Base-by-base conservation (phyloP, 2,888 invertebrate species). In the Malacosoma neustria region DNA sequence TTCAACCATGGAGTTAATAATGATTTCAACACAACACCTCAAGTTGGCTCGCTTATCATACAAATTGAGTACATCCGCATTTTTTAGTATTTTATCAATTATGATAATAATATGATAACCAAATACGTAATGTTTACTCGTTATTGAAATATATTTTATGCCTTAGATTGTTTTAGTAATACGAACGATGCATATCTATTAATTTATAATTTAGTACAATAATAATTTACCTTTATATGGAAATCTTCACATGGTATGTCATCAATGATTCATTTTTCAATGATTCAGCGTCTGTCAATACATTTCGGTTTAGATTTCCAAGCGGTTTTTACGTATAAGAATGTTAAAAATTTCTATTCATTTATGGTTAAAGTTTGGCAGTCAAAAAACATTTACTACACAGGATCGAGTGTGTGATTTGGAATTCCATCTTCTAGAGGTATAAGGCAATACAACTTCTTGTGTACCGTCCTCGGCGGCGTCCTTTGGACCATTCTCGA, bases 361-460 rank as follows among this genome's bases (percentile, higher is more conserved):
- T 39, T 33, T 47, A 42, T 47, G 35, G 36, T 13, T 33, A 31
- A 38, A 30, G 60, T 65, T 61, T 51, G 39, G 49, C 49, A 48
- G 48, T 53, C 45, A 63, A 65, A 71, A 70, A 65, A 58, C 54
- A 44, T 54, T 59, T 72, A 71, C 74, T 74, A 67, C 71, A 68
- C 62, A 57, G 55, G 57, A 64, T 72, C 52, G 66, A 66, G 71
- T 71, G 76, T 71, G 73, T 77, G 72, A 52, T 64, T 81, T 81
- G 59, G 80, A 80, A 79, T 43, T 49, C 57, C 53, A 65, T 72
- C 68, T 73, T 71, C 77, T 77, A 79, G 76, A 77, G 69, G 67
- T 61, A 44, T 54, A 54, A 59, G 45, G 61, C 58, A 61, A 66
- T 68, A 61, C 57, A 62, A 59, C 58, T 73, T 73, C 72, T 72